Conservation (phyloP, 2,797 vertebrate species). For the Pelodytes ibericus region DNA sequence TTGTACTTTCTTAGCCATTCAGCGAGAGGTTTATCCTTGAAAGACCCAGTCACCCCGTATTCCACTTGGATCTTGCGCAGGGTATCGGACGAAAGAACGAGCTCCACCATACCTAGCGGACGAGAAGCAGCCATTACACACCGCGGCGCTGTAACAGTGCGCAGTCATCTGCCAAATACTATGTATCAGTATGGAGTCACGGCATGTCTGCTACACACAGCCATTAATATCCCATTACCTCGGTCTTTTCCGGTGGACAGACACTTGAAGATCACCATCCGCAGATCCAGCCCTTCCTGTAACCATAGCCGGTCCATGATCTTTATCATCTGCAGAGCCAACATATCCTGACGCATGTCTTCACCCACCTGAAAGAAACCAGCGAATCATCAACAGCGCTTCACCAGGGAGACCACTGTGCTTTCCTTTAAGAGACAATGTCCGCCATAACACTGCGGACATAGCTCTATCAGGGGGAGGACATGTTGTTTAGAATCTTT, state of each 20-base stretch:
- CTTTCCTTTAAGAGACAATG: too few species aligned
- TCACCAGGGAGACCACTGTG: too few species aligned
- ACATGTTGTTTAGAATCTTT: too few species aligned
- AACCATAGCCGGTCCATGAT: slow-evolving; percentile 99
- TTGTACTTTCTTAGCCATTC: slow-evolving; percentile 98
- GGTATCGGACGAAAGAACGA: slow-evolving; percentile 94
- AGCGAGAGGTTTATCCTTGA: slow-evolving; percentile 97
- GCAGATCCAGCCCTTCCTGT: slow-evolving; percentile 93
- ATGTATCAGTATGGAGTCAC: too few species aligned
- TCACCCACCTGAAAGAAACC: slow-evolving; percentile 90
- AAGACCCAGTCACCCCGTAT: slow-evolving; percentile 95
- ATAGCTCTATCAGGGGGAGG: too few species aligned
- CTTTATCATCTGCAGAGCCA: slow-evolving; percentile 97
- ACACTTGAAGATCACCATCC: slow-evolving; percentile 97
- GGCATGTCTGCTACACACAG: too few species aligned
- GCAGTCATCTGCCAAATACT: too few species aligned
- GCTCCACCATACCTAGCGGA: slow-evolving; percentile 92
- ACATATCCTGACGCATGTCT: slow-evolving; percentile 96
- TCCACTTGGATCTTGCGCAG: slow-evolving; percentile 98
- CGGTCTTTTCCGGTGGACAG: slow-evolving; percentile 94
- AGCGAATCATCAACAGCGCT: background rate
- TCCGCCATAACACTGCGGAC: too few species aligned
- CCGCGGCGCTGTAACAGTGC: too few species aligned
- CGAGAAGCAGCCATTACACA: too few species aligned
- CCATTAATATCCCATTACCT: too few species aligned